Percentiles rank a stretch among this genome's conserved stretches.
These are phyloP conservation scores for Nycticebus coucang DNA, from an alignment of 2,113 vertebrate genomes.

Conservation along the genomic window DNA sequence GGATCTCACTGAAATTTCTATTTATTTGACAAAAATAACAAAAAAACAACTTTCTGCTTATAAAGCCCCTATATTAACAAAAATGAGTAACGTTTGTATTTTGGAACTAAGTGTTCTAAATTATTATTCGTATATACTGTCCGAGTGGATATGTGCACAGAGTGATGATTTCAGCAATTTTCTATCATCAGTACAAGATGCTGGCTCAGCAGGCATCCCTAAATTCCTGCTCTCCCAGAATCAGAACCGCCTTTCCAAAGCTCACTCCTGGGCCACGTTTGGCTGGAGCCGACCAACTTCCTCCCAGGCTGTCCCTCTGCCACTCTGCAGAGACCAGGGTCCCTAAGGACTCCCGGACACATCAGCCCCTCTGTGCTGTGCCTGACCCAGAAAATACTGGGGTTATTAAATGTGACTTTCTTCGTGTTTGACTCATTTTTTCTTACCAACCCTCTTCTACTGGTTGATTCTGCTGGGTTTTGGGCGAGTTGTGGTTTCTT, in stretches of 20 bases:
- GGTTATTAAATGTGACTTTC: background rate
- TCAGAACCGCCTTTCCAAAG: background rate
- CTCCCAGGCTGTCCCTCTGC: too few species aligned
- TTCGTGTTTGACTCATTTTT: background rate
- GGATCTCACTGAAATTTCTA: background rate
- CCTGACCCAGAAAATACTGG: too few species aligned
- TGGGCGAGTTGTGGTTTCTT: too few species aligned
- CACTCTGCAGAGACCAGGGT: too few species aligned
- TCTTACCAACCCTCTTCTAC: background rate
- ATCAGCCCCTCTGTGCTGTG: too few species aligned
- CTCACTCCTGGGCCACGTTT: background rate
- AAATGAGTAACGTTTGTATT: background rate
- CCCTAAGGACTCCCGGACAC: too few species aligned
- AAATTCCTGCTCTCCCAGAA: background rate
- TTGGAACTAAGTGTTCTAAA: background rate
- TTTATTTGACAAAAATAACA: background rate
- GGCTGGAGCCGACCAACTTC: too few species aligned
- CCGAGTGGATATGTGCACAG: background rate
- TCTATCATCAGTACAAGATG: rapidly evolving
- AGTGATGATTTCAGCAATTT: background rate
- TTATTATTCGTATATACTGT: background rate
- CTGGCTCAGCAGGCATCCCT: background rate
- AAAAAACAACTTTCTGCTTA: background rate
- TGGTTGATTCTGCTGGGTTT: rapidly evolving
- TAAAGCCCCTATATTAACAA: background rate